Evolutionary conservation across 2,888 invertebrate species (phyloP).

Genomic region (Eumerus sabulonum): DNA sequence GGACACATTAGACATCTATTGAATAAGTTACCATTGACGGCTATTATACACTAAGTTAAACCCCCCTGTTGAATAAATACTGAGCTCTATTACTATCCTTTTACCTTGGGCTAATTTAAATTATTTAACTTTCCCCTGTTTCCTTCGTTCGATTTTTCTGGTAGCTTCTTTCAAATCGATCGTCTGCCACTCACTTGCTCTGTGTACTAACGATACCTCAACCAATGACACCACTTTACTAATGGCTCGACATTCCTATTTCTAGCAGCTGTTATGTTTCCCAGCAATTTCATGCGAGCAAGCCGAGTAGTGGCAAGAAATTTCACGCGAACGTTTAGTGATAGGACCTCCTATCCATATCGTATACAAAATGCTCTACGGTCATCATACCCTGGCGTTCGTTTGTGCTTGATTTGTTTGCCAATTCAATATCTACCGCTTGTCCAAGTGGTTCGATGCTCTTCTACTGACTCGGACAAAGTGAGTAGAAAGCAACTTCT

Average conservation of each 20-base stretch:
- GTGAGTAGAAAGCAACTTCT: conserved; percentile 51
- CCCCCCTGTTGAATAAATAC: no score
- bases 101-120: no score
- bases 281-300: conserved; percentile 68
- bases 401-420: conserved; percentile 51
- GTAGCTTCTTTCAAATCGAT: no score
- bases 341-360: conserved; percentile 25
- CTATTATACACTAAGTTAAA: no score
- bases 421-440: conserved; percentile 48
- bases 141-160: no score
- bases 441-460: conserved; percentile 57
- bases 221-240: not conserved
- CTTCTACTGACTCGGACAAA: conserved; percentile 47
- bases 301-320: conserved; percentile 63
- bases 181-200: no score
- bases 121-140: no score
- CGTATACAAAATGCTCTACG: conserved; percentile 24
- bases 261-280: conserved; percentile 71
- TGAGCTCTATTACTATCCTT: no score
- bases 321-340: conserved; percentile 49
- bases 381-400: conserved; percentile 8
- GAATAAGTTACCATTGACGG: no score
- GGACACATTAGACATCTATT: no score
- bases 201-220: no score
- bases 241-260: conserved; percentile 10